Conservation (phyloP, 2,888 invertebrate species). For the Bugulina stolonifera region DNA sequence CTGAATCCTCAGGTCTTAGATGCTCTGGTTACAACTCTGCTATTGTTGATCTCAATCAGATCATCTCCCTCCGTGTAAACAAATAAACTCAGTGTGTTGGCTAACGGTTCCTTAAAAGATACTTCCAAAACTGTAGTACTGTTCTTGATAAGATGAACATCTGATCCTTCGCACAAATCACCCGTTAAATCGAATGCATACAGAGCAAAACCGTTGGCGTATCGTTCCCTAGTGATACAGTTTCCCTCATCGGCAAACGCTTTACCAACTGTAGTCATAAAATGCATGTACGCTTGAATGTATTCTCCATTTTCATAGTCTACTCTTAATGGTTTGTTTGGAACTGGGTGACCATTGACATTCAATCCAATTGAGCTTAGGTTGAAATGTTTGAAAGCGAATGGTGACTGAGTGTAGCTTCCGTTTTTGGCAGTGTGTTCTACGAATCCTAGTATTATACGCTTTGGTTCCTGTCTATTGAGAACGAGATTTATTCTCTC, state of each 20-base stretch:
- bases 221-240: background rate
- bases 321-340: background rate
- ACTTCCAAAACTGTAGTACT: background rate
- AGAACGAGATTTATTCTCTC: background rate
- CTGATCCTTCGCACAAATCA: background rate
- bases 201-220: background rate
- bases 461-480: background rate
- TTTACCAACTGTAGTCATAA: background rate
- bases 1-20: background rate
- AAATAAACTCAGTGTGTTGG: background rate
- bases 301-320: background rate
- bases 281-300: background rate
- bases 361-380: background rate
- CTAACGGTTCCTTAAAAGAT: background rate
- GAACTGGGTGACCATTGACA: background rate
- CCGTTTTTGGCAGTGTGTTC: background rate
- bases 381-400: background rate
- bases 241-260: background rate
- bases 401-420: background rate
- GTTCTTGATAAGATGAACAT: background rate
- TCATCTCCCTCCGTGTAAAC: background rate
- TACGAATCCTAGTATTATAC: background rate
- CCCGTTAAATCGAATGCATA: background rate
- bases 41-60: background rate
- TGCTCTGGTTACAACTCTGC: background rate